Evolutionary conservation across 2,888 invertebrate genomes (phyloP).

Genomic region (Luperina nickerlii): DNA sequence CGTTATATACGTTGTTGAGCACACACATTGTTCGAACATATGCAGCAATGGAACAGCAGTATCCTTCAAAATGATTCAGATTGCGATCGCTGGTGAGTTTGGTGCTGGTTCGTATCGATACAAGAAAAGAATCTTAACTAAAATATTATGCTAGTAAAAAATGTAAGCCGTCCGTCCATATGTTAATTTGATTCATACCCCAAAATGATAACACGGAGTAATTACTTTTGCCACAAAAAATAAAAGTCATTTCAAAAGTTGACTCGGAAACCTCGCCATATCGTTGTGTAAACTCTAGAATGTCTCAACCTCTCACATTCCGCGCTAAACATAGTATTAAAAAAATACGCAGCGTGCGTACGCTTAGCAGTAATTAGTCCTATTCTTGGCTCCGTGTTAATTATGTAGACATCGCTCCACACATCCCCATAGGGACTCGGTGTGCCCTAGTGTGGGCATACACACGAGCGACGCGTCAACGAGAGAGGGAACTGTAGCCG

Average conservation of each 20-base stretch:
- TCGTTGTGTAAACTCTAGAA: neutral
- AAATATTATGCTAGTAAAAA: neutral
- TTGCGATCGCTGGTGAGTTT: no score
- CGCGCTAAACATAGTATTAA: constrained; percentile 15
- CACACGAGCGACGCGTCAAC: no score
- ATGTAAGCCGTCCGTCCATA: neutral
- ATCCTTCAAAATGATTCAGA: no score
- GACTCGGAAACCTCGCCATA: no score
- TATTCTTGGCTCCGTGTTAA: constrained; percentile 21
- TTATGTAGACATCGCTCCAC: constrained; percentile 4
- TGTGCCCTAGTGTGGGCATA: no score
- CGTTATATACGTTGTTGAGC: no score
- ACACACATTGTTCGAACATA: no score
- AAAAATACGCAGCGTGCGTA: neutral
- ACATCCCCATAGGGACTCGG: no score
- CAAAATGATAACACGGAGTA: neutral
- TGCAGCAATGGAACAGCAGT: no score
- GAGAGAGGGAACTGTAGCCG: no score
- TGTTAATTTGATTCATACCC: neutral
- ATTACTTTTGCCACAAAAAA: neutral
- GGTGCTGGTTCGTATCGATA: neutral
- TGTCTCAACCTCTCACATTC: neutral
- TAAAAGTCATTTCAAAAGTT: neutral
- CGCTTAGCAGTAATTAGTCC: constrained; percentile 32
- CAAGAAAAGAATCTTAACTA: neutral